These are phyloP conservation scores for Cheilosia scutellata DNA, from an alignment of 2,888 invertebrate genomes.

Conservation along the genomic window DNA sequence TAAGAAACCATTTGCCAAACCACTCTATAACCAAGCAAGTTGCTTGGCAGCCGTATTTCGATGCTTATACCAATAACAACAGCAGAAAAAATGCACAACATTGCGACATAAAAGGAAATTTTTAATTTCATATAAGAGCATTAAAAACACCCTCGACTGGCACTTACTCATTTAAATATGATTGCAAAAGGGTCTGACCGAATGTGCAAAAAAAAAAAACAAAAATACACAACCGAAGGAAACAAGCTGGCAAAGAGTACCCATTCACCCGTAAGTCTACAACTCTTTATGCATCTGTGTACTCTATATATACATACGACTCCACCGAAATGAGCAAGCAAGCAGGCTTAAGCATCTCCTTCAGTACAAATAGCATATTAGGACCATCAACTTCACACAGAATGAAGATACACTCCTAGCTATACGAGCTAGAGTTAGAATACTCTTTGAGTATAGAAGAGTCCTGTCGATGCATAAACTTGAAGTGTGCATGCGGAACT, in stretches of 20 bases:
- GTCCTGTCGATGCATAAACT: constrained; percentile 67
- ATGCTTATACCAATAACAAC: background rate
- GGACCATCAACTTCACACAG: constrained; percentile 58
- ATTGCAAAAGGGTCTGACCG: constrained; percentile 16
- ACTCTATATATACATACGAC: constrained; percentile 6
- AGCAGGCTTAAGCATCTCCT: constrained; percentile 62
- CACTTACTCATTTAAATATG: constrained; percentile 30
- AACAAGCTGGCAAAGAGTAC: constrained; percentile 59
- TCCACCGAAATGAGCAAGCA: constrained; percentile 63
- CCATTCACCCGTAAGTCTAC: constrained; percentile 59
- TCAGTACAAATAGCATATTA: constrained; percentile 63
- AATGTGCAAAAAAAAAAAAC: background rate
- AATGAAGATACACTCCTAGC: constrained; percentile 31
- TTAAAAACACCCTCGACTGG: constrained; percentile 43
- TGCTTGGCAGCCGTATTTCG: constrained; percentile 10
- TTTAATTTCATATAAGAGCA: constrained; percentile 57
- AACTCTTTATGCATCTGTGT: constrained; percentile 50
- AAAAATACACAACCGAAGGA: constrained; percentile 19
- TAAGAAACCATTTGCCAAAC: constrained; percentile 6
- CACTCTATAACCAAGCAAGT: background rate
- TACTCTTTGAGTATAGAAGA: constrained; percentile 39
- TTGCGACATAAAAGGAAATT: constrained; percentile 44
- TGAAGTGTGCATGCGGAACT: constrained; percentile 66
- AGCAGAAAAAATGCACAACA: constrained; percentile 18
- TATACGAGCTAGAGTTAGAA: constrained; percentile 36